phyloP scores from a whole-genome alignment of 2,888 invertebrate species.

The Cryptus viduatorius region DNA sequence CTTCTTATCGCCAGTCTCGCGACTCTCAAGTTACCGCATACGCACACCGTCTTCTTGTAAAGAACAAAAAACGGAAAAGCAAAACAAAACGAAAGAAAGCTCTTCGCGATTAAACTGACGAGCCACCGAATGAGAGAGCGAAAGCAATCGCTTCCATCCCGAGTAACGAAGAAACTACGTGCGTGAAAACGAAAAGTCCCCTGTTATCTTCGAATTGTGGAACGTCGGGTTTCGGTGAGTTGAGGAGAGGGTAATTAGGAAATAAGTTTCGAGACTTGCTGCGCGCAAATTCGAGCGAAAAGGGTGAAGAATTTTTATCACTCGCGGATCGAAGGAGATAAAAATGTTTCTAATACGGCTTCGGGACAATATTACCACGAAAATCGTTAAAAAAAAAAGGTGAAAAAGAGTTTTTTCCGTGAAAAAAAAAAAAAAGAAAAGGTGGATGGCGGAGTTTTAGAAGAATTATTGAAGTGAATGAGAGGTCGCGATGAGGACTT shows the following conservation, averaged over 20 bases:
- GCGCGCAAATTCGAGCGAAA: background rate
- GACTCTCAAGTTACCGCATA: conserved; percentile 84
- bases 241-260: background rate
- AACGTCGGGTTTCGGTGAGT: conserved; percentile 18
- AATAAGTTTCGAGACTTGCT: conserved; percentile 1
- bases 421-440: background rate
- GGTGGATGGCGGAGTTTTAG: background rate
- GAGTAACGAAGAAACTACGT: background rate
- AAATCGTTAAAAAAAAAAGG: background rate
- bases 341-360: background rate
- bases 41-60: conserved; percentile 84
- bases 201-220: background rate
- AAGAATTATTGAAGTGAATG: background rate
- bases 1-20: conserved; percentile 84
- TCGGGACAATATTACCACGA: background rate
- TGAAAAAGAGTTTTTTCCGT: too few relatives aligned
- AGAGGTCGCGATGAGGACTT: background rate
- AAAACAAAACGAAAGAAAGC: background rate
- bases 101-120: background rate
- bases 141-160: conserved; percentile 15
- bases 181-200: background rate
- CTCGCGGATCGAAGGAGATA: background rate
- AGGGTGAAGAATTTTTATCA: background rate
- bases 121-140: background rate
- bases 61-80: background rate